A percentile compares a stretch with the other conserved stretches of the same genome.
phyloP scores from a whole-genome alignment of 2,888 invertebrate genomes.

The Eubasilissa splendida region DNA sequence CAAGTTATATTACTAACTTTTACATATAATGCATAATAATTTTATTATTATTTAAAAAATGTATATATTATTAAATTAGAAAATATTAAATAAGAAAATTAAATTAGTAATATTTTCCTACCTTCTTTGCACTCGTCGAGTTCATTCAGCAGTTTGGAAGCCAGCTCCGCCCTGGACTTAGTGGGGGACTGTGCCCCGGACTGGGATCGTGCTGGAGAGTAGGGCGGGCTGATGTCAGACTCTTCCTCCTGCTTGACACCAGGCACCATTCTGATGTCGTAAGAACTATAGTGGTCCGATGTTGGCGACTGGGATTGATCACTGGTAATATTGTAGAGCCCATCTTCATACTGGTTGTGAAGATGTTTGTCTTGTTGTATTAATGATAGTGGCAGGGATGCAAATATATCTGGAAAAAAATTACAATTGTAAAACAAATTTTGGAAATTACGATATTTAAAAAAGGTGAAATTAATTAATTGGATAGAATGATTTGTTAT shows the following conservation, averaged over 20 bases:
- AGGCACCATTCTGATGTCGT: slow-evolving; percentile 15
- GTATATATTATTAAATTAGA: not conserved
- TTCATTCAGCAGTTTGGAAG: slow-evolving; percentile 78
- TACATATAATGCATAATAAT: too few species aligned
- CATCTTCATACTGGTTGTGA: slow-evolving; percentile 11
- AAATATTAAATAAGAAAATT: not conserved
- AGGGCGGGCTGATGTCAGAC: slow-evolving; percentile 36
- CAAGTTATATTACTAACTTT: too few species aligned
- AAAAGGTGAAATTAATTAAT: too few species aligned
- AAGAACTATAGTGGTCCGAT: not conserved
- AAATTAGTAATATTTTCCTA: not conserved
- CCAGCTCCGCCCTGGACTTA: slow-evolving; percentile 72
- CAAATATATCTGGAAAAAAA: slow-evolving; percentile 48
- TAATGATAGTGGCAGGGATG: slow-evolving; percentile 55
- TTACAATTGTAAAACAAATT: not conserved
- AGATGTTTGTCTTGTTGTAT: slow-evolving; percentile 54
- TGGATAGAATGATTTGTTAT: too few species aligned
- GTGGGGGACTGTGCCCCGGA: slow-evolving; percentile 68
- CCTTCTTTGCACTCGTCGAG: slow-evolving; percentile 66
- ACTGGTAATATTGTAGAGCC: slow-evolving; percentile 16
- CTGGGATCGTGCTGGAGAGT: slow-evolving; percentile 58
- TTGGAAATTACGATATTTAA: not conserved
- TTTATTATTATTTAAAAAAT: too few species aligned
- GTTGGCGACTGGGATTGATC: slow-evolving; percentile 1
- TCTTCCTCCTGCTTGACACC: slow-evolving; percentile 41